A percentile compares a stretch with the other conserved stretches of the same genome.
These are phyloP conservation scores for Lontra canadensis DNA, from an alignment of 2,113 vertebrate species.

Conservation along the genomic window DNA sequence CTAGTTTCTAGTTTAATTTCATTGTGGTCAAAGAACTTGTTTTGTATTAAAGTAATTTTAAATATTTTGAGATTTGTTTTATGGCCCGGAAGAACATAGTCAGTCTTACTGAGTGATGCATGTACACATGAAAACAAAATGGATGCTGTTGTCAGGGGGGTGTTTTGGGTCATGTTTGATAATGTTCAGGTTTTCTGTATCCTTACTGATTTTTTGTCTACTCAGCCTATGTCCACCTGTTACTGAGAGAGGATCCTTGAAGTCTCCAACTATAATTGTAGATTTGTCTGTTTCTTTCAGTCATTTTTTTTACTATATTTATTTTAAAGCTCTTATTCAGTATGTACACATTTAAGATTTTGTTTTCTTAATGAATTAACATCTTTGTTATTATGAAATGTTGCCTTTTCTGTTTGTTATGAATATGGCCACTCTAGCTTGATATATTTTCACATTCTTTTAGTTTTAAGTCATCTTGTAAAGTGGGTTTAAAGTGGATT, in stretches of 20 bases:
- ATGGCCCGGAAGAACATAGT: background rate
- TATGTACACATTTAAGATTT: background rate
- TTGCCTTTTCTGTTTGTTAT: background rate
- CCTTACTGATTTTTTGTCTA: background rate
- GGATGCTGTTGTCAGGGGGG: background rate
- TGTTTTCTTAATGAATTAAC: background rate
- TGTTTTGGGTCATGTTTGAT: constrained; percentile 12
- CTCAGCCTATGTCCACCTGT: background rate
- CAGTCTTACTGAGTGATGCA: background rate
- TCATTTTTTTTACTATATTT: constrained; percentile 45
- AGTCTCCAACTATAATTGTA: background rate
- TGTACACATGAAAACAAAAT: background rate
- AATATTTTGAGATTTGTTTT: background rate
- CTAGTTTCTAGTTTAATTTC: constrained; percentile 16
- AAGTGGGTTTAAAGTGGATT: background rate
- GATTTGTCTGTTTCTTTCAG: background rate
- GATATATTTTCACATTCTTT: background rate
- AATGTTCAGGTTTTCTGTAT: background rate
- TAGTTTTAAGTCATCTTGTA: background rate
- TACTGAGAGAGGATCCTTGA: background rate
- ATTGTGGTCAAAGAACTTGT: background rate
- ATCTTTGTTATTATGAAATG: background rate
- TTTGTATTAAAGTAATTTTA: background rate
- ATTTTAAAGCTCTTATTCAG: constrained; percentile 15
- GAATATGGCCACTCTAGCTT: background rate